Percentiles rank a stretch among this genome's conserved stretches.
phyloP scores from a whole-genome alignment of 2,797 vertebrate species.

The Tapirus indicus region DNA sequence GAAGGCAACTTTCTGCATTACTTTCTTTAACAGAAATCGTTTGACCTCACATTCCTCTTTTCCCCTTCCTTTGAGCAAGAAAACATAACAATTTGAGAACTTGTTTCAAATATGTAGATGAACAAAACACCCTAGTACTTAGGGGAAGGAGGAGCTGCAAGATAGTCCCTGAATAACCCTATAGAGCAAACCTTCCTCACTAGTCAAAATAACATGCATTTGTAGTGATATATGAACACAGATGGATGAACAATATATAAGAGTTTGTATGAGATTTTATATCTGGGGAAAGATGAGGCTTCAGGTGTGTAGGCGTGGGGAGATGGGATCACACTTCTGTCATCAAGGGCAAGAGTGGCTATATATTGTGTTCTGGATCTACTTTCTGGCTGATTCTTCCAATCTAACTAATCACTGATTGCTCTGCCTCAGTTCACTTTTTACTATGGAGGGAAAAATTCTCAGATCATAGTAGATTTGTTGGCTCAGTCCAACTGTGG shows the following conservation, averaged over 20 bases:
- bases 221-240: neutral
- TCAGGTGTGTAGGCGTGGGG: neutral
- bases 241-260: accelerated
- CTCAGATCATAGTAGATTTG: neutral
- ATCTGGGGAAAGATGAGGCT: neutral
- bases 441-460: neutral
- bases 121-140: neutral
- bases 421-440: neutral
- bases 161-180: neutral
- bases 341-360: neutral
- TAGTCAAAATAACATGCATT: neutral
- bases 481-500: neutral
- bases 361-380: neutral
- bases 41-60: neutral
- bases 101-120: neutral
- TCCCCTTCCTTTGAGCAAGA: neutral
- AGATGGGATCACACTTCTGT: neutral
- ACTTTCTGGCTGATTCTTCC: neutral
- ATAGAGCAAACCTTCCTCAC: neutral
- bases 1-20: neutral
- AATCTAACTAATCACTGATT: neutral
- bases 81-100: neutral
- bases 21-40: neutral
- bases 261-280: accelerated
- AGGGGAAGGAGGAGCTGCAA: neutral